A percentile compares a stretch with the other conserved stretches of the same genome.
Evolutionary conservation across 2,888 invertebrate species (phyloP).

Genomic region (Pecten maximus): DNA sequence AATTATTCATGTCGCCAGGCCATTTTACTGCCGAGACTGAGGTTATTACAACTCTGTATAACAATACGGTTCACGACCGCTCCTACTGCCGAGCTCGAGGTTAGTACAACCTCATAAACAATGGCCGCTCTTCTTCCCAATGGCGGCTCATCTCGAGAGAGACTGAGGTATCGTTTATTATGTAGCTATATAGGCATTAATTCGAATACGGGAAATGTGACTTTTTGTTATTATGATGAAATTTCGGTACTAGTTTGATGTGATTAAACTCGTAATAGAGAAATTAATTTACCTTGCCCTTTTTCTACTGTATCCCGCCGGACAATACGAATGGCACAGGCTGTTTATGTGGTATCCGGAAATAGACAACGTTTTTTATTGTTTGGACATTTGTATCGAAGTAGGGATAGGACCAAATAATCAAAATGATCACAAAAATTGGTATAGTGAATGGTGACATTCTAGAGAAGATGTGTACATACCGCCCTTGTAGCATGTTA

Average conservation of each 20-base stretch:
- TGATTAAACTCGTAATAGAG: neutral
- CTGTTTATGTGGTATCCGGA: neutral
- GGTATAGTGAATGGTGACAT: too few species aligned
- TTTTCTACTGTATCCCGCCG: neutral
- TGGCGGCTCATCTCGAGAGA: neutral
- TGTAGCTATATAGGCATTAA: neutral
- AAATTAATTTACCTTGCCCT: neutral
- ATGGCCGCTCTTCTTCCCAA: neutral
- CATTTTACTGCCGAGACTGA: neutral
- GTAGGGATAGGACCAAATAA: too few species aligned
- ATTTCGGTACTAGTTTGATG: neutral
- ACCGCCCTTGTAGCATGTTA: too few species aligned
- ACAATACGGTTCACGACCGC: neutral
- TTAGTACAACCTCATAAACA: conserved; percentile 26
- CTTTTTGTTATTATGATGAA: neutral
- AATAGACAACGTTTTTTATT: neutral
- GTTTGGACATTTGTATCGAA: neutral
- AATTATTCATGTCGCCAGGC: neutral
- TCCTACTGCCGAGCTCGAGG: neutral
- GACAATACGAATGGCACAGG: neutral
- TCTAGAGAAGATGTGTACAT: too few species aligned
- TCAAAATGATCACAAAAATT: too few species aligned
- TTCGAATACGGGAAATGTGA: neutral
- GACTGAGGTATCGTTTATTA: neutral
- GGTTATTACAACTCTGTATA: conserved; percentile 2